A percentile compares a stretch with the other conserved stretches of the same genome.
Conservation (phyloP, 1,140 invertebrate genomes). For the Drosophila albomicans region DNA sequence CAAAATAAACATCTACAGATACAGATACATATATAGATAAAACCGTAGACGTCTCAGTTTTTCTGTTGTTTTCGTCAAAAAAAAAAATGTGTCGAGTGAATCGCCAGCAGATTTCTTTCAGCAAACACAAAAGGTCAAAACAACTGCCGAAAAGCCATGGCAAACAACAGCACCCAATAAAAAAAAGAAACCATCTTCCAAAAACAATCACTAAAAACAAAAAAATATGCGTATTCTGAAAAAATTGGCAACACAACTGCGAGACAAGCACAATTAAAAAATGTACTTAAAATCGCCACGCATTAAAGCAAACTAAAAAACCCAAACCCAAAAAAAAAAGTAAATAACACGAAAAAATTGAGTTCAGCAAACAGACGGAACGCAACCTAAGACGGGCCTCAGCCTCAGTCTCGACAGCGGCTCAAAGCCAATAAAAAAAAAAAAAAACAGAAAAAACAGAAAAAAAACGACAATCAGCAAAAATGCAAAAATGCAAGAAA, state of each 20-base stretch:
- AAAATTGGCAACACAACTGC: constrained; percentile 56
- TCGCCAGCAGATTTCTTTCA: constrained; percentile 29
- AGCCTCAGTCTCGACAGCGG: constrained; percentile 16
- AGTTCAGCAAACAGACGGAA: constrained; percentile 52
- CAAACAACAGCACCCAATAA: constrained; percentile 39
- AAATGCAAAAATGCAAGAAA: constrained; percentile 23
- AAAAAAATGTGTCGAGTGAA: constrained; percentile 34
- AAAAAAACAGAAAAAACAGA: constrained; percentile 9
- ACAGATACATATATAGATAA: too few species aligned
- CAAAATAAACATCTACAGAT: too few species aligned
- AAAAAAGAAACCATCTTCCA: constrained; percentile 15
- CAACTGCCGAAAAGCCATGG: constrained; percentile 48
- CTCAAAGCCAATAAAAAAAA: constrained; percentile 9
- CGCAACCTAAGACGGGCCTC: constrained; percentile 15
- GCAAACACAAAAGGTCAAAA: constrained; percentile 52
- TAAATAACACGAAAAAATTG: constrained; percentile 30
- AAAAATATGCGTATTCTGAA: constrained; percentile 56
- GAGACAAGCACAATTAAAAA: constrained; percentile 71
- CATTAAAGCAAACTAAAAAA: constrained; percentile 31
- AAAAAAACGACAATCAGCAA: constrained; percentile 21
- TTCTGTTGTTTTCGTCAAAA: too few species aligned
- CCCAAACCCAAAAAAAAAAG: constrained; percentile 29
- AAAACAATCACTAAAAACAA: constrained; percentile 22
- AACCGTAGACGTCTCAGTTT: too few species aligned
- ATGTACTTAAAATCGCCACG: constrained; percentile 58